Evolutionary conservation across 2,888 invertebrate species (phyloP), one percentile per base, ranked within the genome.

Genomic region (Therioaphis trifolii): DNA sequence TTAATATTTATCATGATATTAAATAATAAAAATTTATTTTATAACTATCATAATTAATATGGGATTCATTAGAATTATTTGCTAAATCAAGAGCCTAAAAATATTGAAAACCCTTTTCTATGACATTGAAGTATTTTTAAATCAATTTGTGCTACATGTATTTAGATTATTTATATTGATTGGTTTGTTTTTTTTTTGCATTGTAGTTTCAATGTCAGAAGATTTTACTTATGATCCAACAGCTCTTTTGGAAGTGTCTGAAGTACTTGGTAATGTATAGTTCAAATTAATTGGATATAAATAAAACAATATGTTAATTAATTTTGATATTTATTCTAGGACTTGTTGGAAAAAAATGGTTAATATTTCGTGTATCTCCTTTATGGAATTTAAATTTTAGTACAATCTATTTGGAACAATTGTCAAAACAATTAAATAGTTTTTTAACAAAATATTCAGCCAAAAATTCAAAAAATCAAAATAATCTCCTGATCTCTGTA

Each of bases 291-390:
- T 68, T n/a, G 24, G 52, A 35, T 66, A 5, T 46, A 11, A 29
- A 4, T n/a, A 21, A 27, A 5, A 1, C 49, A 5, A 14, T 58
- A 24, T 58, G 27, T 29, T 76, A 29, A 61, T 63, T 4, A 0
- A 49, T 49, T 24, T 14, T 77, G 29, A 72, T 15, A 75, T 79
- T 84, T 85, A 35, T 85, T 84, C n/a, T 84, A 89, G 89, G 86
- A 66, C 85, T 89, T 18, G 84, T 88, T 43, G 85, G 86, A 52
- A 87, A 88, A 85, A 88, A 88, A 15, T 89, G 89, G 89, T 87
- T 86, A 49, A 85, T 88, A 40, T 88, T 86, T 85, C 88, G 87
- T 29, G 88, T 88, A 9, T 89, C 89, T 15, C 86, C 87, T 5
- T 85, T 89, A 72, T 88, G 88, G 82, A 87, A 87, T 82, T 87